A percentile compares a stretch with the other conserved stretches of the same genome.
Conservation (phyloP, 2,797 vertebrate genomes). For the Bradypodion ventrale region DNA sequence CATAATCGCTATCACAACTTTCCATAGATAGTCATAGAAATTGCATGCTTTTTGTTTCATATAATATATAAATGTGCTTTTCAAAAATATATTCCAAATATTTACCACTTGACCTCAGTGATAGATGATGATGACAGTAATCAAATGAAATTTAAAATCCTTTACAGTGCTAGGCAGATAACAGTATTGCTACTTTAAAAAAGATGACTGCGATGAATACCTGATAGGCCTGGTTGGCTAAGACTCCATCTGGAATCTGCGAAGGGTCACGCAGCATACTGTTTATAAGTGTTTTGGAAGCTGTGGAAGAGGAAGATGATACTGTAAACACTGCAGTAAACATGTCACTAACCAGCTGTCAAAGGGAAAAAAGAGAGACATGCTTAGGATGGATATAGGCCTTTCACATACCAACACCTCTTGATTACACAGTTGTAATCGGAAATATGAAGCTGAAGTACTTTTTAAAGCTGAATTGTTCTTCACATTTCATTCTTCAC, state of each 20-base stretch:
- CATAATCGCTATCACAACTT: conserved; percentile 71
- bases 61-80: conserved; percentile 72
- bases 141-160: conserved; percentile 83
- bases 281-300: conserved; percentile 89
- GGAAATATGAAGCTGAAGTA: background rate
- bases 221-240: conserved; percentile 93
- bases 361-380: conserved; percentile 27
- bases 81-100: conserved; percentile 77
- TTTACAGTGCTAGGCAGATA: conserved; percentile 75
- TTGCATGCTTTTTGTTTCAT: conserved; percentile 73
- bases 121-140: conserved; percentile 82
- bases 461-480: background rate
- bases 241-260: conserved; percentile 89
- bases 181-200: conserved; percentile 70
- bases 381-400: conserved; percentile 37
- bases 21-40: conserved; percentile 81
- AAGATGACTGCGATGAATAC: conserved; percentile 80
- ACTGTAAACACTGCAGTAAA: conserved; percentile 63
- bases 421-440: background rate
- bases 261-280: conserved; percentile 95
- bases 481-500: background rate
- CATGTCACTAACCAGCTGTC: conserved; percentile 58
- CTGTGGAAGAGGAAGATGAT: conserved; percentile 74
- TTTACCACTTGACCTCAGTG: conserved; percentile 77
- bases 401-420: conserved; percentile 25